Base-by-base conservation (phyloP, 2,888 invertebrate species). In the Laothoe populi region DNA sequence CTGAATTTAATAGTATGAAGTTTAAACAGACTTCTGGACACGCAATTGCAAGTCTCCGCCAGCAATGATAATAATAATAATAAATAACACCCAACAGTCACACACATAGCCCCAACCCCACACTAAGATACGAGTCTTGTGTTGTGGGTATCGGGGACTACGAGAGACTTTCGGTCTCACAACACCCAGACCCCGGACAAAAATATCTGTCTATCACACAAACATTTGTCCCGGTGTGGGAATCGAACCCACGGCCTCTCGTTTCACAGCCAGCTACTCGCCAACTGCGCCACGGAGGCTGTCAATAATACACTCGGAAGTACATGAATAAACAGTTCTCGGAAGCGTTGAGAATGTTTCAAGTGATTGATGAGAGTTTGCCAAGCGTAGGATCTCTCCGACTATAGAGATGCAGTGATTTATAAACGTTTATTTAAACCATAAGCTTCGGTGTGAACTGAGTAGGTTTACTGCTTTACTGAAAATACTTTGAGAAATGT, bases 331-430 rank as follows among this genome's bases (percentile, higher is more conserved):
- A 53, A 10, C 31, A 35, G 16, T 35, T 16, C 19, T 53, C 31
- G 53, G 49, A 49, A 53, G 53, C 53, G 53, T 19, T 35, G 53
- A 35, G 53, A 53, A 53, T 19, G 53, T 11, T 53, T 35, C 53
- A 35, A 53, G 53, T 53, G 53, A 53, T 53, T 53, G 53, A 53
- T 53, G 31, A 23, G 4, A 35, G 53, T 35, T 35, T 53, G 53
- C 16, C 24, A 48, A 48, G 48, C 48, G 48, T 13, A 53, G 53
- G 53, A 35, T 11, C 31, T 26, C 53, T 35, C 11, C n/a, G 13
- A 48, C 53, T 53, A 35, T 35, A 53, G 31, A 31, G 31, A 35
- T 53, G 53, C 31, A 4, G 53, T 53, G 53, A 53, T 53, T 53
- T 35, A 53, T 53, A 53, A 31, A 10, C 53, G 53, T 11, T 53